Base-by-base conservation (phyloP, 1,140 invertebrate genomes). In the honey bee (Apis mellifera) region DNA sequence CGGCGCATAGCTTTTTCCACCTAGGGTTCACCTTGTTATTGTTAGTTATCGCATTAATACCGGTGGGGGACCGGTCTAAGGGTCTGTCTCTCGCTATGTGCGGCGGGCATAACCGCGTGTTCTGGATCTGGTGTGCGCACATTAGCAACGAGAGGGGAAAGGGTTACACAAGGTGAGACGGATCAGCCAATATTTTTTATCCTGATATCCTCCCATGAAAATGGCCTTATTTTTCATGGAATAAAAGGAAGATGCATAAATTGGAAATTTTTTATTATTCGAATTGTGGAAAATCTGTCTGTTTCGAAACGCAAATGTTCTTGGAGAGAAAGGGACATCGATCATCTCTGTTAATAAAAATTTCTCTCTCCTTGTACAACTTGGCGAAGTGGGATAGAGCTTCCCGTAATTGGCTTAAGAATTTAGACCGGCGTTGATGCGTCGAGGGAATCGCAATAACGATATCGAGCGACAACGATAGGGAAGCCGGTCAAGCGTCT, bases 21-120 rank as follows among this genome's bases (percentile, higher is more conserved):
- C n/a, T 1, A 26, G 17, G 55, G n/a, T 23, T 42, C 32, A 88
- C 79, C 86, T 88, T 85, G 84, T 89, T 89, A 89, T 87, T 87
- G 87, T 88, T 85, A 88, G 84, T 86, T 89, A 88, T 89, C 84
- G 86, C 78, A 86, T 89, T 89, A 89, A 86, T 89, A 84, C 69
- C 69, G 68, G 76, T 73, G 68, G 76, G 60, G 26, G 60, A 84
- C 23, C 57, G 86, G 64, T 70, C 78, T 57, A 60, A 26, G 64
- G 64, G 21, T 50, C 50, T 54, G 21, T 32, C 32, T 32, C 2
- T 32, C n/a, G n/a, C 32, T 65, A 59, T 73, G 68, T 66, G 26
- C 70, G 62, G 68, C 59, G 82, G 74, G 64, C 78, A 76, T 72
- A 78, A 42, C 26, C 42, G 50, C 50, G 57, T 84, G 72, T 86